Conservation (phyloP, 2,113 vertebrate genomes). For the Glaucomys volans region DNA sequence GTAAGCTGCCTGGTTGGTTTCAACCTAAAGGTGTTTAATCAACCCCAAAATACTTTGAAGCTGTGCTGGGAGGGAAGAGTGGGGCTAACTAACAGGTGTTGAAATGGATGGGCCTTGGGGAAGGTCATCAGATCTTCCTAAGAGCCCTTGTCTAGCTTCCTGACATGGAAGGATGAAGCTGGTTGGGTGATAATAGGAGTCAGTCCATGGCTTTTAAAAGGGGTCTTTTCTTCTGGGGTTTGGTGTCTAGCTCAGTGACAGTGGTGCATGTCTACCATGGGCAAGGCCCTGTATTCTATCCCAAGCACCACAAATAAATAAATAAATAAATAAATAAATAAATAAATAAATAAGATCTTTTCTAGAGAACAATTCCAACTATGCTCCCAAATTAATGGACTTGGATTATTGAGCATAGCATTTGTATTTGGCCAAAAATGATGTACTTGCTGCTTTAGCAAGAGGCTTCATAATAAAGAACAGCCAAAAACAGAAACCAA, state of each 20-base stretch:
- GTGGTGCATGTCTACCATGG: neutral
- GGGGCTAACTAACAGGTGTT: too few relatives aligned
- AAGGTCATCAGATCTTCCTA: too few relatives aligned
- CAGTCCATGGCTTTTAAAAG: neutral
- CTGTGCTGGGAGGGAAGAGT: neutral
- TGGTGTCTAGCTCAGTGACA: neutral
- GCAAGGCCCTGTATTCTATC: neutral
- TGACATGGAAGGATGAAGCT: too few relatives aligned
- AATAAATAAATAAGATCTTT: neutral
- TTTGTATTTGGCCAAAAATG: neutral
- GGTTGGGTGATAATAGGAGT: neutral
- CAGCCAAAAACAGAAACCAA: neutral
- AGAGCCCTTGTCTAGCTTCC: too few relatives aligned
- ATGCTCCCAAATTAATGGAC: neutral
- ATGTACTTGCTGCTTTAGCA: neutral
- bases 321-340: neutral
- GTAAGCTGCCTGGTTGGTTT: neutral
- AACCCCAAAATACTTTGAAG: neutral
- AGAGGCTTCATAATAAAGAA: neutral
- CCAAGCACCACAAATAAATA: neutral
- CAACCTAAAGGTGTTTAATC: neutral
- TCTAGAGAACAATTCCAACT: neutral
- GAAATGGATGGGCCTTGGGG: too few relatives aligned
- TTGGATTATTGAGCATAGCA: neutral
- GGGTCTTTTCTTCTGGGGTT: neutral